phyloP scores from a whole-genome alignment of 2,113 vertebrate genomes.

The Rallus limicola region DNA sequence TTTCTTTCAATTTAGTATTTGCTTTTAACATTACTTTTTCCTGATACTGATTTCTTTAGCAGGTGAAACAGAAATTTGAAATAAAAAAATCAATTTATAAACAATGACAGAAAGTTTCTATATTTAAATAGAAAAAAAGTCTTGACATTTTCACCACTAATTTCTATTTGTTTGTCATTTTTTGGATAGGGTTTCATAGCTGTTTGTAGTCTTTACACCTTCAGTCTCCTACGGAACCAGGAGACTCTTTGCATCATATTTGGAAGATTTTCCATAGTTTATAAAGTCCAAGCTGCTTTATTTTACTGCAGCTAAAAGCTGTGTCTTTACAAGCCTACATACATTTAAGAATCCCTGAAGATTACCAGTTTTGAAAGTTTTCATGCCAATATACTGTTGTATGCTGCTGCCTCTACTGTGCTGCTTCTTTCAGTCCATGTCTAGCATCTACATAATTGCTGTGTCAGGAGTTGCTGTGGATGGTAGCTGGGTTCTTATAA shows the following conservation, averaged over 20 bases:
- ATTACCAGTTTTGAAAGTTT: background rate
- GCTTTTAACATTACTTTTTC: background rate
- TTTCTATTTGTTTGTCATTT: background rate
- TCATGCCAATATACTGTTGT: fast-evolving
- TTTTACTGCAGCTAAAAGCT: background rate
- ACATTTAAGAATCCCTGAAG: background rate
- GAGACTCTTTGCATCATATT: background rate
- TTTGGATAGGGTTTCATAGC: background rate
- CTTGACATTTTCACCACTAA: background rate
- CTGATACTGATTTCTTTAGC: background rate
- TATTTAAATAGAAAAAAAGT: background rate
- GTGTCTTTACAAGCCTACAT: background rate
- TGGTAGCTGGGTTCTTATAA: background rate
- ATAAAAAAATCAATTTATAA: background rate
- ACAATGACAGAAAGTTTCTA: background rate
- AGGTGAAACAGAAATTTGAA: background rate
- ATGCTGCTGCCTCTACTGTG: background rate
- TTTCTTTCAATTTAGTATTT: background rate
- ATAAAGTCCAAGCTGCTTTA: background rate
- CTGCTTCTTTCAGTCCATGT: background rate
- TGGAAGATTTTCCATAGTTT: background rate
- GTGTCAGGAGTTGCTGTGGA: background rate
- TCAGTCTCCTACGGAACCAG: background rate
- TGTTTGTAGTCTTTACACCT: background rate
- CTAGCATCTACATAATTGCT: background rate